Evolutionary conservation across 2,113 vertebrate species (phyloP), one percentile per base, ranked within the genome.

Genomic region (Stegastes partitus): DNA sequence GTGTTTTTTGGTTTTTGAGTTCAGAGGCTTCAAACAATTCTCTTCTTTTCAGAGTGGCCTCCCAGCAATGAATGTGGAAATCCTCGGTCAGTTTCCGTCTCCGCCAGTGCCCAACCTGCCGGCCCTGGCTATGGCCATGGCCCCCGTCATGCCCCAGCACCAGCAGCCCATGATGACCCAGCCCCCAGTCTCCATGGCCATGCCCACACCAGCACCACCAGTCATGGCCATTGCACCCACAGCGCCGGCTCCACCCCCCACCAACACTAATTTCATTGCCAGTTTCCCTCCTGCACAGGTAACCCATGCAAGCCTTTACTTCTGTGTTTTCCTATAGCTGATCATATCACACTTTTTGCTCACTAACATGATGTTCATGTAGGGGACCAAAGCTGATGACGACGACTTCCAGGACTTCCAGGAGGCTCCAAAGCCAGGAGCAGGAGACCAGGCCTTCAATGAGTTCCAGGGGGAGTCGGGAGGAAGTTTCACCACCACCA

Each of bases 381-480:
- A 99, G 97, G 94, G 79, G 2, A 89, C 89, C 71, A 99, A 98
- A 92, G 64, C 93, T 11, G 98, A 99, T 65, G 98, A 99, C 3
- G 98, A 99, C 9, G 98, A 99, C 84, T 99, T 99, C 91, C 98
- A 99, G 86, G 98, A 99, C 77, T 99, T 99, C 86, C 98, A 99
- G 91, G 98, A 99, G 87, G 98, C 98, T 47, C 97, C 98, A 0
- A 99, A 97, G 85, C 93, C 96, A 22, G 97, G 95, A 68, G 90
- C 92, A 4, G 94, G 95, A 39, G 97, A 98, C 67, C 96, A 96
- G 23, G 93, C 96, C 3, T 99, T 99, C 90, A 69, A 93, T 37
- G 96, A 98, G 81, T 99, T 99, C 89, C 96, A 97, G 77, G 95
- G 94, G 23, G 97, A 97, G 4, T 93, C 90, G 0, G 82, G 93